Evolutionary conservation across 2,888 invertebrate genomes (phyloP).

Genomic region (Drosophila anomalata): DNA sequence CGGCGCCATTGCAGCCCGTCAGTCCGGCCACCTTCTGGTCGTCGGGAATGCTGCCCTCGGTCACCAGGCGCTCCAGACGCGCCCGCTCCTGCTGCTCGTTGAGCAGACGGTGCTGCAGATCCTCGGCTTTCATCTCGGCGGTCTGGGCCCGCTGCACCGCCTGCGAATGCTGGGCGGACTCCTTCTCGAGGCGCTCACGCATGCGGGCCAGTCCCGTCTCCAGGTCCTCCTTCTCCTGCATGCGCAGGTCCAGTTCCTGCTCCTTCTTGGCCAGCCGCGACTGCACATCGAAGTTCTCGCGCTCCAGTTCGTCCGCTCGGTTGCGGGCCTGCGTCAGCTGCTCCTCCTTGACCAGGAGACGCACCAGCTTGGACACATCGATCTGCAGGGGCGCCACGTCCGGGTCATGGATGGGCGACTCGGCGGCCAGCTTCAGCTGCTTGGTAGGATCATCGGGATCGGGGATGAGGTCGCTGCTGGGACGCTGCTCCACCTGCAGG

Average conservation of each 20-base stretch:
- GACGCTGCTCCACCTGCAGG: constrained; percentile 87
- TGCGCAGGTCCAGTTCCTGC: constrained; percentile 94
- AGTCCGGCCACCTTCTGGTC: constrained; percentile 92
- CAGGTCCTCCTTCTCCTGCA: constrained; percentile 96
- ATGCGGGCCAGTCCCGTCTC: constrained; percentile 92
- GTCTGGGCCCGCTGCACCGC: constrained; percentile 89
- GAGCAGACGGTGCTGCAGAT: constrained; percentile 88
- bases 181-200: constrained; percentile 94
- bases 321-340: constrained; percentile 93
- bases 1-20: constrained; percentile 85
- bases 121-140: constrained; percentile 86
- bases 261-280: constrained; percentile 95
- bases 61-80: constrained; percentile 93
- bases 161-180: constrained; percentile 94
- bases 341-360: constrained; percentile 95
- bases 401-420: constrained; percentile 86
- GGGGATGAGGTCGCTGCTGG: constrained; percentile 80
- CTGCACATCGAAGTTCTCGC: constrained; percentile 94
- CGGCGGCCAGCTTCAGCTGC: constrained; percentile 62
- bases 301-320: constrained; percentile 94
- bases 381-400: constrained; percentile 94
- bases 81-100: constrained; percentile 92
- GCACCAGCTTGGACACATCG: constrained; percentile 95
- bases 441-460: constrained; percentile 83
- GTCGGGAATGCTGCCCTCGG: constrained; percentile 95